Evolutionary conservation across 92 coral and sea anemone species (phyloP).

Genomic region (Palythoa caribaeorum): DNA sequence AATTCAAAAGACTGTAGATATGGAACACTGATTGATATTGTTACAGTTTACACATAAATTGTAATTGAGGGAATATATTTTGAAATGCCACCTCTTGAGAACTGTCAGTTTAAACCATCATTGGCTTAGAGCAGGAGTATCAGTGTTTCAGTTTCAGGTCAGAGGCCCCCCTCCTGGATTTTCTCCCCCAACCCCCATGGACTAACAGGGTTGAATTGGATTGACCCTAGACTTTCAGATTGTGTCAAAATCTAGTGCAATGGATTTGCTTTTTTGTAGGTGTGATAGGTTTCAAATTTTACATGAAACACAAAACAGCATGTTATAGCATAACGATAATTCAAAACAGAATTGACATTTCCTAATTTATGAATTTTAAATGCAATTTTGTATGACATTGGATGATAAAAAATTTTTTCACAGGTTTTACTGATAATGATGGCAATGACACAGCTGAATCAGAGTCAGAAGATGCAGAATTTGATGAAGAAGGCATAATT

Average conservation of each 20-base stretch:
- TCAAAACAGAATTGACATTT: conserved; percentile 1
- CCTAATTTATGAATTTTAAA: conserved; percentile 11
- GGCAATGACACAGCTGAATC: conserved; percentile 43
- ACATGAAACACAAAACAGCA: conserved; percentile 18
- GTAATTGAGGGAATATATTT: conserved; percentile 22
- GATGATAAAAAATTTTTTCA: conserved; percentile 19
- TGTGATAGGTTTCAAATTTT: conserved; percentile 7
- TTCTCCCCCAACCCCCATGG: conserved; percentile 9
- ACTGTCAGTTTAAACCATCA: neutral
- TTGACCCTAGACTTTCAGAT: neutral
- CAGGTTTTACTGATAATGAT: conserved; percentile 27
- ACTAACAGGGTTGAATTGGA: neutral
- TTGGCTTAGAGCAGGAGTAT: conserved; percentile 15
- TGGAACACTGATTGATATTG: conserved; percentile 23
- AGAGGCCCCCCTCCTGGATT: neutral
- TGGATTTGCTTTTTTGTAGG: neutral
- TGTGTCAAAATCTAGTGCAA: neutral
- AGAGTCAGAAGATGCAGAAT: conserved; percentile 52
- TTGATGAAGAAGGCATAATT: conserved; percentile 65
- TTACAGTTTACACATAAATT: conserved; percentile 17
- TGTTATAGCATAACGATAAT: neutral
- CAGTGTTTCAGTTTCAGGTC: neutral
- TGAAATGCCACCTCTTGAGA: neutral
- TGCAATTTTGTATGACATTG: conserved; percentile 41
- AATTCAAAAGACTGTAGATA: conserved; percentile 18